Percentiles rank a stretch among this genome's conserved stretches.
phyloP scores from a whole-genome alignment of 2,888 invertebrate genomes.

The Timandra comae region DNA sequence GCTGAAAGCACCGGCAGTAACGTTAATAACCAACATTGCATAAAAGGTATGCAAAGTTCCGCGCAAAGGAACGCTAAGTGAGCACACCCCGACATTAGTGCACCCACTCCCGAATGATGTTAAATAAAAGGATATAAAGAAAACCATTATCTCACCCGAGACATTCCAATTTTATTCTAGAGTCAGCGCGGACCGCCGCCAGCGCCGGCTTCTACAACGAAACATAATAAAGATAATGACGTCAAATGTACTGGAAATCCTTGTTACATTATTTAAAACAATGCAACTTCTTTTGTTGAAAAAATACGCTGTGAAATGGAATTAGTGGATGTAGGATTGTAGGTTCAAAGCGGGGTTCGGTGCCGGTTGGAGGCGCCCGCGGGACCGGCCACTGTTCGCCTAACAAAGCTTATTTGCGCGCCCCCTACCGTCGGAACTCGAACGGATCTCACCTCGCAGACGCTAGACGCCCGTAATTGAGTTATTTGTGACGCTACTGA shows the following conservation, averaged over 20 bases:
- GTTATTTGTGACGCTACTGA: conserved; percentile 14
- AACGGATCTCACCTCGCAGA: conserved; percentile 10
- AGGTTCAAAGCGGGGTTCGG: conserved; percentile 14
- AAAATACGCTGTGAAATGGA: conserved; percentile 24
- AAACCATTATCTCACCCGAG: conserved; percentile 12
- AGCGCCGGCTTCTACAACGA: conserved; percentile 6
- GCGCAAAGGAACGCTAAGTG: too few relatives aligned
- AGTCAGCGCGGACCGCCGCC: conserved; percentile 6
- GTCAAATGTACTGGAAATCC: conserved; percentile 20
- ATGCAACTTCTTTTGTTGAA: conserved; percentile 22
- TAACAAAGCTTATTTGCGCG: conserved; percentile 55
- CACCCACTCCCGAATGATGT: conserved; percentile 6
- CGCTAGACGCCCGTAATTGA: conserved; percentile 13
- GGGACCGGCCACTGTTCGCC: conserved; percentile 22
- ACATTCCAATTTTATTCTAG: conserved; percentile 7
- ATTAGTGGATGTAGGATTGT: conserved; percentile 29
- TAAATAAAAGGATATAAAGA: conserved; percentile 12
- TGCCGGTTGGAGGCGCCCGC: conserved; percentile 21
- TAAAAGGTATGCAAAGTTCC: conserved; percentile 4
- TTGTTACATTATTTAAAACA: conserved; percentile 18
- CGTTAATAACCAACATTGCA: neutral
- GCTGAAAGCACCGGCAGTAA: too few relatives aligned
- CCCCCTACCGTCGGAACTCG: too few relatives aligned
- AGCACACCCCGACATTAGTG: conserved; percentile 2
- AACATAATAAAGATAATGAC: conserved; percentile 14